Evolutionary conservation across 37 sponge, comb jelly and placozoan species (phyloP).

Genomic region (Halichondria panicea): DNA sequence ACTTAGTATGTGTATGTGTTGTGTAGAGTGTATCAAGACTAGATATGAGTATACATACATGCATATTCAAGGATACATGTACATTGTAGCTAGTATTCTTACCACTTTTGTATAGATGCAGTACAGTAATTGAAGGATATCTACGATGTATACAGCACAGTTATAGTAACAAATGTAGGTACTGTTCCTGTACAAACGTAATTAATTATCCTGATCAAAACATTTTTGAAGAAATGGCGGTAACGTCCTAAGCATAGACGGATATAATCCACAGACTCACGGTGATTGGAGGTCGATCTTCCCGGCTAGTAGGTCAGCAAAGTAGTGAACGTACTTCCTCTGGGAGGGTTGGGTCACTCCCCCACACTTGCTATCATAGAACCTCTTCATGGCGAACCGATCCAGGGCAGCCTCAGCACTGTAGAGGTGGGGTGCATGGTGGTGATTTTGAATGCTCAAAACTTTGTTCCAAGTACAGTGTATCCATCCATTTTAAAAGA

Average conservation of each 20-base stretch:
- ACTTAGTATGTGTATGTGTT: too few species aligned
- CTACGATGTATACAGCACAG: too few species aligned
- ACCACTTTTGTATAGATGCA: too few species aligned
- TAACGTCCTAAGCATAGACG: too few species aligned
- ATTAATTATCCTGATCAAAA: too few species aligned
- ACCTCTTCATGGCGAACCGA: constrained; percentile 93
- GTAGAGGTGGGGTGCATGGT: neutral
- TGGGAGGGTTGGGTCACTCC: constrained; percentile 99
- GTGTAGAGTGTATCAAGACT: neutral
- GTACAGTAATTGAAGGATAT: too few species aligned
- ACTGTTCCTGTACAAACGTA: too few species aligned
- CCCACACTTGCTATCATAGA: constrained; percentile 80
- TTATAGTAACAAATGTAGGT: too few species aligned
- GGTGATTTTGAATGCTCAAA: neutral
- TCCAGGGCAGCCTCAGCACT: constrained; percentile 94
- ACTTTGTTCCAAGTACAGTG: neutral
- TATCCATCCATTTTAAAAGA: neutral
- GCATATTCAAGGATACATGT: neutral
- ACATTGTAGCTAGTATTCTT: too few species aligned
- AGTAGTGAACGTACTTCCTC: constrained; percentile 93
- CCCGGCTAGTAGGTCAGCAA: constrained; percentile 80
- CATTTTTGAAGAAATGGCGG: too few species aligned
- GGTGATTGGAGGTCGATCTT: constrained; percentile 69
- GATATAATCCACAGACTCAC: too few species aligned
- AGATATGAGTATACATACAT: neutral